Base-by-base conservation (phyloP, 2,888 invertebrate species). In the Iphiclides podalirius region DNA sequence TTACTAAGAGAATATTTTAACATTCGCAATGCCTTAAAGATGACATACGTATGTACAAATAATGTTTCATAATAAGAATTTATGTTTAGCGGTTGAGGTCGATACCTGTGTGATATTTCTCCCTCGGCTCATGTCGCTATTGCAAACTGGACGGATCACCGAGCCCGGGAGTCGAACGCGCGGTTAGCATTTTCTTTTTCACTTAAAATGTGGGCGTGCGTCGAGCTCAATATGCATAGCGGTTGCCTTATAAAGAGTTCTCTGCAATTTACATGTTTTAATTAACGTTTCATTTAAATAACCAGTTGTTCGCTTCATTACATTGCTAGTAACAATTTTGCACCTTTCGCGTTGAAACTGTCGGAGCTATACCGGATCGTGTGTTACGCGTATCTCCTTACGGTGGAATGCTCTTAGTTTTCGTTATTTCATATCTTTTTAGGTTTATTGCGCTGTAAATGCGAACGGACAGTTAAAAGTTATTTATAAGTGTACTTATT, bases 251-350 rank as follows among this genome's bases (percentile, higher is more conserved):
- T 49, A 49, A 17, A 44, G 44, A 44, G 23, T 17, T 13, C 16
- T 35, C 17, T 39, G 53, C 53, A 56, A 60, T 59, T 57, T 59
- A 59, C 55, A 57, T 57, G 55, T 55, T 55, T 53, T 53, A 59
- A 53, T 56, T 56, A 53, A 44, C 52, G 48, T 40, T 35, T 36
- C 17, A 59, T 57, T 59, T 52, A 44, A 60, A 58, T 57, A 60
- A 59, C 55, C 52, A 48, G 58, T 57, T 28, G 28, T 11, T 28
- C 31, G 54, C 53, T 35, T 40, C 44, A 44, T 50, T 50, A 50
- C 44, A 44, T 35, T 31, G 33, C 15, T 34, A 39, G 28, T 39
- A 28, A 45, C 49, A 23, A 28, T 40, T 50, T 44, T 50, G 50
- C 40, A 44, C 40, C 40, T 50, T 40, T 35, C 17, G 40, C 35